phyloP scores from a whole-genome alignment of 2,113 vertebrate genomes.

The Chaenogobius annularis region DNA sequence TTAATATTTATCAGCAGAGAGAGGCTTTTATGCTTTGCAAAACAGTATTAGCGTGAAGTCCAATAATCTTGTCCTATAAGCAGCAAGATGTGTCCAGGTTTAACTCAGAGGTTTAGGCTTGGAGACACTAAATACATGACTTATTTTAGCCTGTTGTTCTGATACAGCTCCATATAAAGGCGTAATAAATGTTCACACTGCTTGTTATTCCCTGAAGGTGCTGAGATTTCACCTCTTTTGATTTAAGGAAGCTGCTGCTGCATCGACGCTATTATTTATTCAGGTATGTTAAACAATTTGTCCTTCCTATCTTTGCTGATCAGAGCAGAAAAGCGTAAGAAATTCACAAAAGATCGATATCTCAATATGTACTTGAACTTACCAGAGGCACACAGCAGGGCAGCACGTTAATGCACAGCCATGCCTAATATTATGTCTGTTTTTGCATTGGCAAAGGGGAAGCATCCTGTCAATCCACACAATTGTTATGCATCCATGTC shows the following conservation, averaged over 20 bases:
- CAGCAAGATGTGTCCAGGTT: constrained; percentile 64
- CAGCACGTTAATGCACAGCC: constrained; percentile 40
- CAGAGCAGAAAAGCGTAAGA: constrained; percentile 91
- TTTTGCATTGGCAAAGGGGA: constrained; percentile 27
- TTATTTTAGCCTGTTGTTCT: constrained; percentile 24
- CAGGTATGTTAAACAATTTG: constrained; percentile 81
- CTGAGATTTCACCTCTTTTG: constrained; percentile 56
- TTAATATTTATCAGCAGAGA: constrained; percentile 99
- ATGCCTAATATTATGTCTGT: constrained; percentile 34
- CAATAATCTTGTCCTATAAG: constrained; percentile 76
- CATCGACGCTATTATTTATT: constrained; percentile 76
- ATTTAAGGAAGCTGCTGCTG: constrained; percentile 34
- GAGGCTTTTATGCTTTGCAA: constrained; percentile 99
- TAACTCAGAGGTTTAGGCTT: constrained; percentile 45
- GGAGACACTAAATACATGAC: constrained; percentile 38
- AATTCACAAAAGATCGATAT: constrained; percentile 96
- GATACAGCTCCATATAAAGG: constrained; percentile 5
- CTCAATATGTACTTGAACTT: constrained; percentile 97
- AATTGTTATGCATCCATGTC: constrained; percentile 67
- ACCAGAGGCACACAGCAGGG: constrained; percentile 61
- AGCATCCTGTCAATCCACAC: constrained; percentile 62
- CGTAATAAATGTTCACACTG: constrained; percentile 26
- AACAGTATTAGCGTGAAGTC: constrained; percentile 97
- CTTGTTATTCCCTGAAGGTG: constrained; percentile 38
- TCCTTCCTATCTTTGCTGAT: constrained; percentile 92